These are phyloP conservation scores for Chrysemys picta DNA, from an alignment of 2,113 vertebrate species.

Conservation along the genomic window DNA sequence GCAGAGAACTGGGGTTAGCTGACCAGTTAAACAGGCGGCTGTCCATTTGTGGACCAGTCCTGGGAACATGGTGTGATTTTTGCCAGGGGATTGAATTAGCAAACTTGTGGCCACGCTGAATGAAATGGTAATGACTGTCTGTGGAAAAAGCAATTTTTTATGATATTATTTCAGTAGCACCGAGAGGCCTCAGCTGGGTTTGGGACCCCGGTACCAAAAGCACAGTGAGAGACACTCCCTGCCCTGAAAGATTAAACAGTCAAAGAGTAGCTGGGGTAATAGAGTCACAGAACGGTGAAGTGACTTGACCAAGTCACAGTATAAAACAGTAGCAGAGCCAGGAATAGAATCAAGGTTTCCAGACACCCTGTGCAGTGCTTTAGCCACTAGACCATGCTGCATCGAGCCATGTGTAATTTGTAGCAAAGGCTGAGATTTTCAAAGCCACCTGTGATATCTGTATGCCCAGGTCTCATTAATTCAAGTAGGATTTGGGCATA, in stretches of 20 bases:
- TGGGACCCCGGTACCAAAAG: no score
- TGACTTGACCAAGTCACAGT: background rate
- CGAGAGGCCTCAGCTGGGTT: no score
- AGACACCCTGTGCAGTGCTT: background rate
- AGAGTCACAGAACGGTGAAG: background rate
- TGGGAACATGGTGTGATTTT: no score
- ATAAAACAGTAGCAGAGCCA: background rate
- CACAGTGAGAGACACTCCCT: no score
- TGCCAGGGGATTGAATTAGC: no score
- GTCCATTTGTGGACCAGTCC: no score
- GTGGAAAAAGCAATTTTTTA: no score
- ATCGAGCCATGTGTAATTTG: background rate
- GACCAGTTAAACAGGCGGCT: no score
- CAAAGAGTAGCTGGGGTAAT: background rate
- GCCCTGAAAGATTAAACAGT: background rate
- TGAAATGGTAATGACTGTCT: no score
- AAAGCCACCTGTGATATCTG: background rate
- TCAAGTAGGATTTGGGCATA: background rate
- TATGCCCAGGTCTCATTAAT: background rate
- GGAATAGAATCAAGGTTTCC: background rate
- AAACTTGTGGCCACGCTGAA: no score
- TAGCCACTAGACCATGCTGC: background rate
- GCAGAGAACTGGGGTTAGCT: no score
- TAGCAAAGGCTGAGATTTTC: background rate
- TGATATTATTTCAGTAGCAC: no score